phyloP scores from a whole-genome alignment of 2,113 vertebrate species.

The Cottus gobio region DNA sequence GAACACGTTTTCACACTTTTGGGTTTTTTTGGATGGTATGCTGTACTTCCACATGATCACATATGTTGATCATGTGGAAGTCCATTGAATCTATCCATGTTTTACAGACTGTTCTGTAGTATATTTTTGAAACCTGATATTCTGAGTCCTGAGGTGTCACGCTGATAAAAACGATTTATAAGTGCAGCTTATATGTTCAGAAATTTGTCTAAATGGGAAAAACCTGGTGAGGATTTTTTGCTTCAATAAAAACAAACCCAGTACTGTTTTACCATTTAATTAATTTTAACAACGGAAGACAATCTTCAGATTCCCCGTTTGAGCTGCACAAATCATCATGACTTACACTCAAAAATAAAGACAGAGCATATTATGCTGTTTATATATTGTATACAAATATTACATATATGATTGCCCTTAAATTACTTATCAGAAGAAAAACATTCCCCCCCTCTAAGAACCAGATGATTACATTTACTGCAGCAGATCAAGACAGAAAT shows the following conservation, averaged over 20 bases:
- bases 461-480: conserved; percentile 29
- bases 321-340: conserved; percentile 51
- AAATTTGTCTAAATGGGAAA: not conserved
- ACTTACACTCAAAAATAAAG: conserved; percentile 67
- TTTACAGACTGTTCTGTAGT: not conserved
- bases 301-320: conserved; percentile 50
- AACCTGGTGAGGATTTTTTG: not conserved
- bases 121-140: not conserved
- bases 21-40: no score
- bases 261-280: conserved; percentile 62
- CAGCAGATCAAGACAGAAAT: conserved; percentile 23
- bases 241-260: conserved; percentile 8
- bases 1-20: not conserved
- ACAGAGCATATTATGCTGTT: conserved; percentile 42
- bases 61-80: not conserved
- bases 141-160: not conserved
- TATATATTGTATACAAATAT: conserved; percentile 66
- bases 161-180: not conserved
- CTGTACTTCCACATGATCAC: no score
- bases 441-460: conserved; percentile 15
- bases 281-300: conserved; percentile 54
- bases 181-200: not conserved
- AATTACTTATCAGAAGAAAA: conserved; percentile 26
- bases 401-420: conserved; percentile 74
- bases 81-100: no score